phyloP scores from a whole-genome alignment of 2,113 vertebrate genomes.

The Eupsittula cactorum region DNA sequence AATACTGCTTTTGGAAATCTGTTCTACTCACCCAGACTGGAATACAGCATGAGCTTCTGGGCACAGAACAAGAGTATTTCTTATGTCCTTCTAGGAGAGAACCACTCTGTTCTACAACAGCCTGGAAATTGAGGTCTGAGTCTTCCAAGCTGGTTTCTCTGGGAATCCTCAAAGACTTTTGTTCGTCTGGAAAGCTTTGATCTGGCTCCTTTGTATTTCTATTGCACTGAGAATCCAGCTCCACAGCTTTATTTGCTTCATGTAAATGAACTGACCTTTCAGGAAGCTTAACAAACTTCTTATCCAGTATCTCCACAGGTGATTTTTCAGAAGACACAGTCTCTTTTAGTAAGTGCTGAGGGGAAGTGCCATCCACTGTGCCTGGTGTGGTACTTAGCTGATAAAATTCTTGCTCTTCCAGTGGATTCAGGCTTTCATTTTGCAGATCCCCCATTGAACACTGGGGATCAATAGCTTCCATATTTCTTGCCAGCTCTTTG shows the following conservation, averaged over 20 bases:
- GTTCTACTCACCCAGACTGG: slow-evolving; percentile 74
- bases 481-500: slow-evolving; percentile 14
- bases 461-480: slow-evolving; percentile 8
- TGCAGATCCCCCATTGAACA: slow-evolving; percentile 40
- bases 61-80: neutral
- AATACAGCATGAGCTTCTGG: neutral
- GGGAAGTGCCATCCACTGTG: slow-evolving; percentile 6
- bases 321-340: neutral
- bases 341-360: neutral
- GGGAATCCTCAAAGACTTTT: neutral
- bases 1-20: neutral
- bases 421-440: neutral
- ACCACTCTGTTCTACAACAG: neutral
- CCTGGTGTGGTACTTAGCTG: slow-evolving; percentile 46
- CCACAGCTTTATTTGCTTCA: neutral
- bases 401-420: slow-evolving; percentile 44
- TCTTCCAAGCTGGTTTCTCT: neutral
- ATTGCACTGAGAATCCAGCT: neutral
- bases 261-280: neutral
- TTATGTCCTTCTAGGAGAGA: neutral
- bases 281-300: neutral
- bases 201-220: neutral
- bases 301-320: neutral
- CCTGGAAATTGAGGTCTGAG: neutral
- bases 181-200: neutral